phyloP scores from a whole-genome alignment of 2,888 invertebrate species.

The Orthosia incerta region DNA sequence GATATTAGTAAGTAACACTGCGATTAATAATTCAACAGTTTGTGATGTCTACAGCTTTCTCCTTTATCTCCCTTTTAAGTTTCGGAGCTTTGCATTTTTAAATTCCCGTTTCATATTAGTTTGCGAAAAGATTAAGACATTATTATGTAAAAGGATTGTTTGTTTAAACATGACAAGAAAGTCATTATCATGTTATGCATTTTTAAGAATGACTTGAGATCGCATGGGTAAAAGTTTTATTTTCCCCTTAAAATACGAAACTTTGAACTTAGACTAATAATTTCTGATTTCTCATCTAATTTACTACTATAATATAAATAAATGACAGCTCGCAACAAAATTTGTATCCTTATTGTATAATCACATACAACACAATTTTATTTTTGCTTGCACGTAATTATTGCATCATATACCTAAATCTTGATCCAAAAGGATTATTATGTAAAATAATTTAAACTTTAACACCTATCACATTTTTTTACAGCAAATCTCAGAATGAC shows the following conservation, averaged over 20 bases:
- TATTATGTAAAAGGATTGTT: slow-evolving; percentile 36
- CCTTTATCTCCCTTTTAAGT: slow-evolving; percentile 41
- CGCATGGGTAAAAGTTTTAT: slow-evolving; percentile 3
- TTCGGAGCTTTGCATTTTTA: slow-evolving; percentile 44
- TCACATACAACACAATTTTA: neutral
- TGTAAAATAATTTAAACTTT: slow-evolving; percentile 2
- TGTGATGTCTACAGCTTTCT: slow-evolving; percentile 22
- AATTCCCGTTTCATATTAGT: slow-evolving; percentile 40
- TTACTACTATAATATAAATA: neutral
- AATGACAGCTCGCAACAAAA: neutral
- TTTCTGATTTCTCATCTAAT: neutral
- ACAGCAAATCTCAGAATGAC: slow-evolving; percentile 85
- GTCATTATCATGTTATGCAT: slow-evolving; percentile 31
- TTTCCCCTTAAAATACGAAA: neutral
- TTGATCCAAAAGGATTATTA: neutral
- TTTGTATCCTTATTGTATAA: neutral
- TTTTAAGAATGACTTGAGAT: slow-evolving; percentile 32
- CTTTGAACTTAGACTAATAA: neutral
- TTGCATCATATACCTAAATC: neutral
- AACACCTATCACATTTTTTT: slow-evolving; percentile 53
- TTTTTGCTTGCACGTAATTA: neutral
- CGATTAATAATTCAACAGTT: slow-evolving; percentile 55
- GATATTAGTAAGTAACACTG: slow-evolving; percentile 81
- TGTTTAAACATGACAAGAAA: slow-evolving; percentile 7
- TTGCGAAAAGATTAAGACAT: slow-evolving; percentile 34